Evolutionary conservation across 2,888 invertebrate species (phyloP), one percentile per base, ranked within the genome.

Genomic region (Horisme vitalbata): DNA sequence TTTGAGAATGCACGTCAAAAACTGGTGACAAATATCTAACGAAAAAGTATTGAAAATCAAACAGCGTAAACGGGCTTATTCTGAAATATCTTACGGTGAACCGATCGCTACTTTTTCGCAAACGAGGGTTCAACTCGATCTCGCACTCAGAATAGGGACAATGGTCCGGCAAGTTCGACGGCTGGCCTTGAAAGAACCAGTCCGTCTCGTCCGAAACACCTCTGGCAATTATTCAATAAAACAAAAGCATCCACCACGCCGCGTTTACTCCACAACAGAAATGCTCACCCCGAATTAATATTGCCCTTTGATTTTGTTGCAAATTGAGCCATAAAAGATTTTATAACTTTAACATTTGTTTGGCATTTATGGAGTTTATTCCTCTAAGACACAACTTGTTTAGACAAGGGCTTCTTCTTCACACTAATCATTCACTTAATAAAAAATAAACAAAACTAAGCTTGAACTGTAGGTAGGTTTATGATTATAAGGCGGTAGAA

Each of bases 201-300:
- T 87, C 80, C 65, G 75, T 79, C 79, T 74, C 83, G 82, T 77
- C 87, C 88, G 80, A 86, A 89, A 86, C 88, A 83, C 84, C 83
- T 83, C 82, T 76, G 78, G 83, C 87, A 84, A 88, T 88, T 88
- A 88, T 88, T 87, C 83, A 88, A 88, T 86, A 84, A 88, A 85
- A 89, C 88, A 88, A 88, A 88, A 84, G 80, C 84, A 80, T 77
- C 81, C 72, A 71, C 70, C 68, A 63, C 56, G 70, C 69, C 69
- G 71, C 70, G 71, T 84, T 83, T 80, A 81, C 86, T 79, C 83
- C 80, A 82, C 76, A 71, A 62, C 75, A 71, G 75, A 79, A 82
- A 76, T 66, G 77, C 72, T 71, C 64, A 66, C 67, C 38, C 64
- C 68, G 74, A 75, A 80, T 78, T 78, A 74, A 80, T 78, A 73